phyloP scores from a whole-genome alignment of 2,797 vertebrate species.

The Odontamblyopus lacepedii region DNA sequence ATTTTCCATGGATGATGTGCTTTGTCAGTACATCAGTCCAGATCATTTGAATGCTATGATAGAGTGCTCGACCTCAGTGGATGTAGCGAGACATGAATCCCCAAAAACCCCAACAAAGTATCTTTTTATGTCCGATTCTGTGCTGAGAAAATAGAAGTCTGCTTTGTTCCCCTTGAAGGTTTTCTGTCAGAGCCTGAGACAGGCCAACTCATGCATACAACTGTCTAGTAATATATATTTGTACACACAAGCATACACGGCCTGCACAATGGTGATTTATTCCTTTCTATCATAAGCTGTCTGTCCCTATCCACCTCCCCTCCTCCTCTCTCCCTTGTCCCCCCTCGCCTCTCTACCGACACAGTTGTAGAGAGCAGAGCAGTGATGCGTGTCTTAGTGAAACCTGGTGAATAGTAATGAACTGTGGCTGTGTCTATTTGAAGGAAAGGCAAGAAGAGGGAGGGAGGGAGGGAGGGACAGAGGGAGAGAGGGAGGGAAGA shows the following conservation, averaged over 20 bases:
- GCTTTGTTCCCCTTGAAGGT: conserved; percentile 41
- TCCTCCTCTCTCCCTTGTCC: conserved; percentile 1
- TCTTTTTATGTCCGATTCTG: conserved; percentile 36
- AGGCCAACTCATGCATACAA: conserved; percentile 50
- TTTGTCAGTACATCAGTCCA: conserved; percentile 48
- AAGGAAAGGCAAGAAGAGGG: conserved; percentile 62
- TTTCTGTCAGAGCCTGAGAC: conserved; percentile 37
- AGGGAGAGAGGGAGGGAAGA: conserved; percentile 38
- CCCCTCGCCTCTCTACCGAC: conserved; percentile 34
- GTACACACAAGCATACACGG: conserved; percentile 54
- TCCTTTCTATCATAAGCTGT: conserved; percentile 57
- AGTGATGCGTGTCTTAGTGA: conserved; percentile 75
- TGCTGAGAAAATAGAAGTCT: conserved; percentile 24
- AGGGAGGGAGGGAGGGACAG: conserved; percentile 42
- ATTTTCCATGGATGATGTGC: conserved; percentile 49
- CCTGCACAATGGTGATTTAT: conserved; percentile 63
- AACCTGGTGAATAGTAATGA: conserved; percentile 85
- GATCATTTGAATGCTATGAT: conserved; percentile 47
- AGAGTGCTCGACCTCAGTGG: conserved; percentile 43
- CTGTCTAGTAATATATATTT: conserved; percentile 54
- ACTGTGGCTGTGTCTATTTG: conserved; percentile 78
- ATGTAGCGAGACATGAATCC: conserved; percentile 54
- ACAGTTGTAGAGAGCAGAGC: conserved; percentile 67
- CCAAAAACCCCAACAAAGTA: conserved; percentile 35
- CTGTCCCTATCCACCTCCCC: conserved; percentile 26